These are phyloP conservation scores for Merluccius polli DNA, from an alignment of 2,797 vertebrate species.

Conservation along the genomic window DNA sequence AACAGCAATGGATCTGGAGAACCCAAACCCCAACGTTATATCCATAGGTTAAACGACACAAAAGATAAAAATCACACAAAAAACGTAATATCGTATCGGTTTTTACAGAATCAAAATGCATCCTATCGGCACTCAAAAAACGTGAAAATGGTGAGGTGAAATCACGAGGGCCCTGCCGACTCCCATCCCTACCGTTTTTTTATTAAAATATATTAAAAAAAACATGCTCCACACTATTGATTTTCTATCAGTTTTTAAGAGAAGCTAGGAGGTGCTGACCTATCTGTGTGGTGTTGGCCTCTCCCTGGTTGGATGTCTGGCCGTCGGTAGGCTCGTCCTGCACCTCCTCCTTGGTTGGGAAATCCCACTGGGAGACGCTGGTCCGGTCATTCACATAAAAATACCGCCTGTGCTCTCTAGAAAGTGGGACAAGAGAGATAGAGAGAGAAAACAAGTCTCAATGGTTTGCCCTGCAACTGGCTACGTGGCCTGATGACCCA, in stretches of 20 bases:
- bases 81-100: too few species aligned
- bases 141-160: too few species aligned
- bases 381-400: constrained; percentile 99
- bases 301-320: constrained; percentile 69
- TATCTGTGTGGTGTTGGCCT: constrained; percentile 40
- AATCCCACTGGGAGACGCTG: constrained; percentile 95
- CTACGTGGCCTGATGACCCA: constrained; percentile 59
- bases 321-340: constrained; percentile 75
- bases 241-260: neutral
- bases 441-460: constrained; percentile 64
- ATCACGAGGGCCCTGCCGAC: neutral
- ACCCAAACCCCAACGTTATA: neutral
- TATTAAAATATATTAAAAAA: neutral
- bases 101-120: too few species aligned
- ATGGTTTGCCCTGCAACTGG: constrained; percentile 45
- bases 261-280: constrained; percentile 11
- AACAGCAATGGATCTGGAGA: neutral
- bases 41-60: neutral
- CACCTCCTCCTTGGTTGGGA: constrained; percentile 87
- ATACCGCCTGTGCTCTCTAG: constrained; percentile 99
- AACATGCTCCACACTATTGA: neutral
- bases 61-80: neutral
- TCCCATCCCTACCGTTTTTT: too few species aligned
- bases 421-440: constrained; percentile 94
- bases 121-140: too few species aligned